A percentile compares a stretch with the other conserved stretches of the same genome.
Conservation (phyloP, 2,797 vertebrate genomes). For the Benthosema pterotum region DNA sequence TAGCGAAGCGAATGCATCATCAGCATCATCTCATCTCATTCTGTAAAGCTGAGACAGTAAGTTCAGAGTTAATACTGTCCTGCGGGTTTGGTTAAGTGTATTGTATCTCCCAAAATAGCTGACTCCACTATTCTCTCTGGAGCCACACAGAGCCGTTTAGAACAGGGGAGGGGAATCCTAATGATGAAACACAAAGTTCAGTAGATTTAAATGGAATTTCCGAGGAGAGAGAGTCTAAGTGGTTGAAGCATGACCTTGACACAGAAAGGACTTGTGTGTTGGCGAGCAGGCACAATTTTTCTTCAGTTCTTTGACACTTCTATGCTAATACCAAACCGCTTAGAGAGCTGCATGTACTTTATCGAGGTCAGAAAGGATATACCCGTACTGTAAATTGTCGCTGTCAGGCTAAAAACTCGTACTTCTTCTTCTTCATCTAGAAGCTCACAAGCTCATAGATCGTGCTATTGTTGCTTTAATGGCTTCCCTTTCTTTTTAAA, state of each 20-base stretch:
- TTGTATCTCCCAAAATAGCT: slow-evolving; percentile 27
- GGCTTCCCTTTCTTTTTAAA: no score
- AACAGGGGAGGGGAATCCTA: neutral
- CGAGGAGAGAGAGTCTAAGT: no score
- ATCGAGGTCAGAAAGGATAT: slow-evolving; percentile 4
- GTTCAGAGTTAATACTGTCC: slow-evolving; percentile 35
- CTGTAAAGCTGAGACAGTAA: neutral
- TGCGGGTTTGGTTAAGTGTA: slow-evolving; percentile 42
- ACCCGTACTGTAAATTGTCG: no score
- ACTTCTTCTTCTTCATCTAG: no score
- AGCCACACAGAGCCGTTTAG: neutral
- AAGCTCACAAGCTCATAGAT: no score
- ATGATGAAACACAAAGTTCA: neutral
- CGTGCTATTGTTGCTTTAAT: no score
- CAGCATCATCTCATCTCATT: no score
- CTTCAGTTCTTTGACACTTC: slow-evolving; percentile 2
- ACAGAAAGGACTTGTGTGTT: slow-evolving; percentile 1
- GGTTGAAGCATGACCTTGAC: neutral
- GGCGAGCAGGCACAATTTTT: neutral
- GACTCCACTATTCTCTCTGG: slow-evolving; percentile 24
- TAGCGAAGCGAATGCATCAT: no score
- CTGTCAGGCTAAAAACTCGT: neutral
- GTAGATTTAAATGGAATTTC: neutral
- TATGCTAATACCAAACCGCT: slow-evolving; percentile 17
- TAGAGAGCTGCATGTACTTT: neutral